A percentile compares a stretch with the other conserved stretches of the same genome.
These are phyloP conservation scores for Manduca sexta DNA, from an alignment of 1,140 invertebrate genomes.

Conservation along the genomic window DNA sequence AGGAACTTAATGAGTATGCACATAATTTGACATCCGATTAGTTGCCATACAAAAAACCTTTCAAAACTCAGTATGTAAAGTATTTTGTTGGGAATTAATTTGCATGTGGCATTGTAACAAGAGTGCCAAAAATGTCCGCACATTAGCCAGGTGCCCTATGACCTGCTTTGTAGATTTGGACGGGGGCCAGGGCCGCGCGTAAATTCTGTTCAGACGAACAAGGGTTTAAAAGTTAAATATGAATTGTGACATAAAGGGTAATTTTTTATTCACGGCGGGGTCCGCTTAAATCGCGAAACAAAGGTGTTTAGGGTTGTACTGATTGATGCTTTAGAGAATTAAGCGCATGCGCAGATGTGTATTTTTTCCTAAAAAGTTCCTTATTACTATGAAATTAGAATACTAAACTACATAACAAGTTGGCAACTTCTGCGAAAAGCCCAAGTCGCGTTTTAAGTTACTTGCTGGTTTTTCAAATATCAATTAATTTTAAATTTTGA, in stretches of 20 bases:
- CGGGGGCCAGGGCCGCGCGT: conserved; percentile 32
- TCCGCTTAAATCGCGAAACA: too few species aligned
- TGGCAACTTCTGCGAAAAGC: too few species aligned
- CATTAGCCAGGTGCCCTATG: conserved; percentile 46
- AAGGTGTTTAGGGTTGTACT: too few species aligned
- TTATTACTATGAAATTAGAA: too few species aligned
- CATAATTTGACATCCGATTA: conserved; percentile 16
- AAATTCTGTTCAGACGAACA: conserved; percentile 45
- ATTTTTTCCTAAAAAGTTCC: too few species aligned
- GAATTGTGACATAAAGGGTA: conserved; percentile 26
- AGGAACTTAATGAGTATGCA: conserved; percentile 21
- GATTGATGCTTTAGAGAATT: too few species aligned
- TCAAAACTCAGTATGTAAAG: conserved; percentile 17
- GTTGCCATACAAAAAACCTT: background rate
- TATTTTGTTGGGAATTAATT: conserved; percentile 27
- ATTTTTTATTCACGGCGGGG: too few species aligned
- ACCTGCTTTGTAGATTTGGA: conserved; percentile 42
- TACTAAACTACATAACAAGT: too few species aligned
- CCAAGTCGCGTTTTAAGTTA: too few species aligned
- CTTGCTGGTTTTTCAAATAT: too few species aligned
- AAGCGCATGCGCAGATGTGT: too few species aligned
- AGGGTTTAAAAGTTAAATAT: conserved; percentile 49
- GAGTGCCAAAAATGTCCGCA: conserved; percentile 32
- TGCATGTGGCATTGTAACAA: conserved; percentile 21
- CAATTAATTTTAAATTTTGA: too few species aligned